Conservation (phyloP, 2,888 invertebrate genomes). For the Hyles lineata region DNA sequence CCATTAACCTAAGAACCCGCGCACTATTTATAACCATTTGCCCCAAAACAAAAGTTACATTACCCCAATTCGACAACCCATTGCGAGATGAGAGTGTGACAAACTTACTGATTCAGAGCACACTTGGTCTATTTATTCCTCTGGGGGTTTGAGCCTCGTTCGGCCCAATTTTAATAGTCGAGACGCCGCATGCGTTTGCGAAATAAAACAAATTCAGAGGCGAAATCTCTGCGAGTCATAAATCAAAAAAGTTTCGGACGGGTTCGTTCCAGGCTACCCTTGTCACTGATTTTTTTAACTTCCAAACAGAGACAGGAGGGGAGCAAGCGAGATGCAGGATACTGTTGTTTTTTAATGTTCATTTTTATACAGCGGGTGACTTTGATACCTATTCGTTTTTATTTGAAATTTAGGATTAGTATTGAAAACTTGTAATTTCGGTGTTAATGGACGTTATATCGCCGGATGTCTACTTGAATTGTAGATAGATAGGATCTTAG, state of each 20-base stretch:
- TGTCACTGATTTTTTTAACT: conserved; percentile 26
- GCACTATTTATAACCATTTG: conserved; percentile 14
- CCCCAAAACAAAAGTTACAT: conserved; percentile 19
- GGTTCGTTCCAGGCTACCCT: conserved; percentile 8
- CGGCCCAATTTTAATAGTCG: conserved; percentile 17
- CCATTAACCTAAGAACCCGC: background rate
- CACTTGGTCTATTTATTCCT: conserved; percentile 13
- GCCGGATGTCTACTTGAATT: too few species aligned
- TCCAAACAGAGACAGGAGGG: background rate
- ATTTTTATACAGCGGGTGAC: too few species aligned
- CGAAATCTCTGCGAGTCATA: conserved; percentile 27
- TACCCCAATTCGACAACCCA: conserved; percentile 13
- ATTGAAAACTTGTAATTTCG: too few species aligned
- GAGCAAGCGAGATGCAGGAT: conserved; percentile 10
- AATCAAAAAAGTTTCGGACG: conserved; percentile 33
- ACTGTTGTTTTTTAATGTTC: background rate
- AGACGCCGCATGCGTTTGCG: conserved; percentile 13
- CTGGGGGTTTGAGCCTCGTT: background rate
- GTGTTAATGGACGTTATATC: too few species aligned
- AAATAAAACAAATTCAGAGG: conserved; percentile 30
- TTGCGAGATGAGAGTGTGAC: background rate
- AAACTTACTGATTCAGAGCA: conserved; percentile 7
- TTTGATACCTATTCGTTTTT: too few species aligned
- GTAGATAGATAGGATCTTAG: too few species aligned
- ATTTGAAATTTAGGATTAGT: too few species aligned